These are phyloP conservation scores for Nasonovia ribisnigri DNA, from an alignment of 2,888 invertebrate species.

Conservation along the genomic window DNA sequence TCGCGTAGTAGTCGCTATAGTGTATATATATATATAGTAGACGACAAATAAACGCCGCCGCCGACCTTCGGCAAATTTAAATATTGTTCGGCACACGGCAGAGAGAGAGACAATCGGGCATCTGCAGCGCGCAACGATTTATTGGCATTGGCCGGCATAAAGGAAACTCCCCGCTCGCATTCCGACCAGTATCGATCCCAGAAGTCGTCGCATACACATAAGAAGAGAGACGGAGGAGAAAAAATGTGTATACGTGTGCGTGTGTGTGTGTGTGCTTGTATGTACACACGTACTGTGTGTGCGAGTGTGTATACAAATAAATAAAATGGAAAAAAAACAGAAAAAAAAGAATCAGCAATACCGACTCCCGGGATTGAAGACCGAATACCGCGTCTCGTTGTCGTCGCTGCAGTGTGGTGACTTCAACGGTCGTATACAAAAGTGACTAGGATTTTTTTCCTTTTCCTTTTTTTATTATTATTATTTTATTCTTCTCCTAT, in stretches of 20 bases:
- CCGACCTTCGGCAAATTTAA: constrained; percentile 65
- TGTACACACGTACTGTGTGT: background rate
- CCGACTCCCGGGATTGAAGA: constrained; percentile 64
- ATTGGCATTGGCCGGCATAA: constrained; percentile 64
- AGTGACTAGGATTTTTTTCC: constrained; percentile 63
- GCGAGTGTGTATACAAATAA: constrained; percentile 25
- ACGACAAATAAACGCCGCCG: constrained; percentile 65
- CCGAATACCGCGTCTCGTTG: constrained; percentile 58
- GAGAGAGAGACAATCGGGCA: constrained; percentile 55
- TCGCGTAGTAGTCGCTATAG: constrained; percentile 42
- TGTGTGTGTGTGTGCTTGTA: background rate
- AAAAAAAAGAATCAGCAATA: constrained; percentile 44
- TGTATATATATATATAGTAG: constrained; percentile 32
- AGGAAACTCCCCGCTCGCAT: constrained; percentile 65
- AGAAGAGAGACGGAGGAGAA: constrained; percentile 38
- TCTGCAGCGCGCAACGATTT: constrained; percentile 60
- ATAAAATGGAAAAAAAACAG: constrained; percentile 48
- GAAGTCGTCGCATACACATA: constrained; percentile 56
- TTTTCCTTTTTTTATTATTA: background rate
- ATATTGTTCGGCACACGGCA: constrained; percentile 55
- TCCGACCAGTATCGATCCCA: constrained; percentile 65
- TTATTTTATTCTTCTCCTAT: constrained; percentile 12
- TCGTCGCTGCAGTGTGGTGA: background rate
- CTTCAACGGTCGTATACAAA: constrained; percentile 60
- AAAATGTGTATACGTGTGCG: background rate